Conservation (phyloP, 1,140 invertebrate genomes). For the Branchinecta lynchi region DNA sequence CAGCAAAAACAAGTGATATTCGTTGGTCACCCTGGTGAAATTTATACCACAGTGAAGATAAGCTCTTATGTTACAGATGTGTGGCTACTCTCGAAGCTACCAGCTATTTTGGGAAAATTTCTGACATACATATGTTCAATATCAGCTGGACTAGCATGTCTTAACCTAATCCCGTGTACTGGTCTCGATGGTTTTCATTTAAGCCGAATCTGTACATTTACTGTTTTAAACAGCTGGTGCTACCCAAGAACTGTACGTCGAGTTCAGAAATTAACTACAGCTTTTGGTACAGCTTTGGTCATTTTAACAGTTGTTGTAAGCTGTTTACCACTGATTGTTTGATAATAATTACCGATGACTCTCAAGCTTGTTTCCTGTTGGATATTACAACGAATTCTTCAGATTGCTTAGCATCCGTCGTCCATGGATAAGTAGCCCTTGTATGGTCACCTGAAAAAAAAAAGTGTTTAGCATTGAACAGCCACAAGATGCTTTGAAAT, state of each 20-base stretch:
- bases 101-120: background rate
- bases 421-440: background rate
- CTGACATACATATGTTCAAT: background rate
- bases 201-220: background rate
- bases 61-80: background rate
- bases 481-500: too few species aligned
- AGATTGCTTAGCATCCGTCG: background rate
- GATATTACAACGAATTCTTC: background rate
- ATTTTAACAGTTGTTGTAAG: slow-evolving; percentile 4
- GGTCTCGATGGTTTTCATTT: background rate
- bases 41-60: background rate
- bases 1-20: background rate
- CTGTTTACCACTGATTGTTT: background rate
- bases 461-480: too few species aligned
- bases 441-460: slow-evolving; percentile 4
- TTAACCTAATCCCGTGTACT: background rate
- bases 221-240: background rate
- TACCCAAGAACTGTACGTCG: background rate
- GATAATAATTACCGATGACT: background rate
- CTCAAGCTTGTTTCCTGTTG: background rate
- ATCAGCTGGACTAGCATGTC: slow-evolving; percentile 1
- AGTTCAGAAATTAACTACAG: background rate
- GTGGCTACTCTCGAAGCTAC: background rate
- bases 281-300: background rate
- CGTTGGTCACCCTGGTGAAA: background rate